Percentiles rank a stretch among this genome's conserved stretches.
phyloP scores from a whole-genome alignment of 2,113 vertebrate genomes.

The Myiopsitta monachus region DNA sequence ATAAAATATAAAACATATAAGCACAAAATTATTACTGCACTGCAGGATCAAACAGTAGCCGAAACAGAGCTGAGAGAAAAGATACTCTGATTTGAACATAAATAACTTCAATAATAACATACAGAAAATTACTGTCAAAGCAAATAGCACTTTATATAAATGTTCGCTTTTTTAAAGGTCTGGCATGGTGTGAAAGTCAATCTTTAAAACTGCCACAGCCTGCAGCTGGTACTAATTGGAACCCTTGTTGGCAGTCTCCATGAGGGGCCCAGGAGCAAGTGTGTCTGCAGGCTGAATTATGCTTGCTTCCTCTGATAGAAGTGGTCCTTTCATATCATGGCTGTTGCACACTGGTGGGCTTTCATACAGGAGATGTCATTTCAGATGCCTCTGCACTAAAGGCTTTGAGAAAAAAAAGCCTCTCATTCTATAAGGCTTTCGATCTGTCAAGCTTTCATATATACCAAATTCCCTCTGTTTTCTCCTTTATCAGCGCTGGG shows the following conservation, averaged over 20 bases:
- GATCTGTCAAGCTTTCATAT: background rate
- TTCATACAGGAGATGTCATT: background rate
- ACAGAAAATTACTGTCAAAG: slow-evolving; percentile 51
- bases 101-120: slow-evolving; percentile 54
- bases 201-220: slow-evolving; percentile 39
- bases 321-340: slow-evolving; percentile 7
- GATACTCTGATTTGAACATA: slow-evolving; percentile 31
- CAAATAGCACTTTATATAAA: slow-evolving; percentile 32
- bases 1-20: slow-evolving; percentile 35
- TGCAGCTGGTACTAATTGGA: slow-evolving; percentile 49
- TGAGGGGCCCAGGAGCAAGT: background rate
- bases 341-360: background rate
- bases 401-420: background rate
- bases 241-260: background rate
- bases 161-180: slow-evolving; percentile 34
- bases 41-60: slow-evolving; percentile 30
- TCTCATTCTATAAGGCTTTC: background rate
- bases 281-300: background rate
- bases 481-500: background rate
- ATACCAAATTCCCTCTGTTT: background rate
- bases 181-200: slow-evolving; percentile 18
- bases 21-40: background rate
- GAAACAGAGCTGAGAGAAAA: slow-evolving; percentile 26
- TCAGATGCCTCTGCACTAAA: background rate
- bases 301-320: rapidly evolving